Conservation (phyloP, 2,888 invertebrate species). For the Leptodirus hochenwartii region DNA sequence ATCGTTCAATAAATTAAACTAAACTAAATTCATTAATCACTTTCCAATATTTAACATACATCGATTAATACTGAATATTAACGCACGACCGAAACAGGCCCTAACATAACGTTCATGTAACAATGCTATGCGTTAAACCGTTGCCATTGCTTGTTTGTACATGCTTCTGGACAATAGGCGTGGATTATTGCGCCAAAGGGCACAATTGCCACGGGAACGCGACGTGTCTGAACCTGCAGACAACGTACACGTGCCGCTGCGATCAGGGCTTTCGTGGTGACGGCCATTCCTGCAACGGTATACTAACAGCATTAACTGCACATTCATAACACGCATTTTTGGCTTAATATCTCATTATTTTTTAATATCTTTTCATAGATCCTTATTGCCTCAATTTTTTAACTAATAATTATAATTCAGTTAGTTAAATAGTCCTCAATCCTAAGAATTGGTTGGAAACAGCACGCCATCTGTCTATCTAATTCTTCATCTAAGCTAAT, state of each 20-base stretch:
- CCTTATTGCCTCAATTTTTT: too few relatives aligned
- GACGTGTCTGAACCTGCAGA: conserved; percentile 79
- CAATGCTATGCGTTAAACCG: too few relatives aligned
- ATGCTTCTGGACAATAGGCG: conserved; percentile 34
- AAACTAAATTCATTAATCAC: neutral
- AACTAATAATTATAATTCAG: too few relatives aligned
- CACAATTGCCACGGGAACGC: conserved; percentile 82
- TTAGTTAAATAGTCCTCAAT: too few relatives aligned
- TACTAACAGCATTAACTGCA: conserved; percentile 9
- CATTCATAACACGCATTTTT: too few relatives aligned
- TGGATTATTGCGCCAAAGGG: conserved; percentile 77
- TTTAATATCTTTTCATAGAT: too few relatives aligned
- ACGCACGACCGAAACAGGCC: too few relatives aligned
- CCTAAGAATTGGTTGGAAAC: too few relatives aligned
- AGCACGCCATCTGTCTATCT: too few relatives aligned
- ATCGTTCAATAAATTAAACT: neutral
- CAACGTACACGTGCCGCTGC: conserved; percentile 81
- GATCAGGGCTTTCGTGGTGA: conserved; percentile 79
- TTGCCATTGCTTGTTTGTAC: conserved; percentile 2
- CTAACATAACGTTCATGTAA: too few relatives aligned
- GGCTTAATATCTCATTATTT: too few relatives aligned
- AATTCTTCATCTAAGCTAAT: too few relatives aligned
- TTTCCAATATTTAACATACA: conserved; percentile 1
- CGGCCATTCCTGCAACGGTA: conserved; percentile 61
- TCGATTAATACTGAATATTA: conserved; percentile 7